Percentiles rank a stretch among this genome's conserved stretches.
phyloP scores from a whole-genome alignment of 2,113 vertebrate genomes.

The Perca schrenkii region DNA sequence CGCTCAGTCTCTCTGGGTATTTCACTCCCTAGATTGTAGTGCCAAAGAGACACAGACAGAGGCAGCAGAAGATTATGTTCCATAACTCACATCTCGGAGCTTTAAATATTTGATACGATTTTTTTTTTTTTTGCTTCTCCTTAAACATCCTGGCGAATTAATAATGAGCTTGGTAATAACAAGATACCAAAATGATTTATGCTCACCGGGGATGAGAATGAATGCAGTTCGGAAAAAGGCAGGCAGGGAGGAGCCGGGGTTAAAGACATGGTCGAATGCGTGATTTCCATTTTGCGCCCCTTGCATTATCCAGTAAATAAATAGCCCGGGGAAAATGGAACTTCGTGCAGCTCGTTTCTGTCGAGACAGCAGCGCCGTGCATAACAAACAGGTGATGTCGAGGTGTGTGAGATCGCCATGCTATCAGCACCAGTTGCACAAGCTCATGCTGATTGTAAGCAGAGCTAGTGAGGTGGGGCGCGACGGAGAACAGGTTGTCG shows the following conservation, averaged over 20 bases:
- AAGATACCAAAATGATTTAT: conserved; percentile 74
- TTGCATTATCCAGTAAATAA: conserved; percentile 83
- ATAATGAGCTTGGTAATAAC: conserved; percentile 73
- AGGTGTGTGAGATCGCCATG: conserved; percentile 6
- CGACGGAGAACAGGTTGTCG: conserved; percentile 61
- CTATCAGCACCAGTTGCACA: conserved; percentile 59
- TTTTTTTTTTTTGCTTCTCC: conserved; percentile 39
- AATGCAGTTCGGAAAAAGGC: conserved; percentile 50
- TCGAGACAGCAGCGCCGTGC: conserved; percentile 56
- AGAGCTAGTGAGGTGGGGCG: conserved; percentile 27
- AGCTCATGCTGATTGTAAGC: conserved; percentile 24
- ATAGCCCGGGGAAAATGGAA: conserved; percentile 75
- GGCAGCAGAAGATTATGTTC: conserved; percentile 43
- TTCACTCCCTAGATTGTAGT: neutral
- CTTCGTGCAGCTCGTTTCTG: conserved; percentile 51
- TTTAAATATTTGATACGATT: conserved; percentile 73
- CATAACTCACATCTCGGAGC: conserved; percentile 30
- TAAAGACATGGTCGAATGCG: conserved; percentile 77
- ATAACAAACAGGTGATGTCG: conserved; percentile 70
- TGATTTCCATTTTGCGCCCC: conserved; percentile 75
- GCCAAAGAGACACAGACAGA: conserved; percentile 16
- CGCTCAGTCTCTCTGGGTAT: conserved; percentile 30
- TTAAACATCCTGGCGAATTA: conserved; percentile 69
- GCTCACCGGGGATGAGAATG: conserved; percentile 43
- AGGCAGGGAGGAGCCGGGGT: conserved; percentile 58